phyloP scores from a whole-genome alignment of 2,888 invertebrate species.

The Drosophila fulvimacula region DNA sequence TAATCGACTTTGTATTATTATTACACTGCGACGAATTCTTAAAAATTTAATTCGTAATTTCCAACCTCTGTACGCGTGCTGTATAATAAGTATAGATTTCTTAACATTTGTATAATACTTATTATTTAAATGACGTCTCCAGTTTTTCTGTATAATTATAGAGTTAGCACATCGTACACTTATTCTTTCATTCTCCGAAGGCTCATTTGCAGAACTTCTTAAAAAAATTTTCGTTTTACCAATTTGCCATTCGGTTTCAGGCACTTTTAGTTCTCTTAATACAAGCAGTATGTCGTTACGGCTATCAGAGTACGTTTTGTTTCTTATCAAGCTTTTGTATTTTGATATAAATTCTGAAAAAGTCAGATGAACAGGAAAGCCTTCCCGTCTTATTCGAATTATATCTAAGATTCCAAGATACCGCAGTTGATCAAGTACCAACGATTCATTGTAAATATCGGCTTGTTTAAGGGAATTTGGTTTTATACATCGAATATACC shows the following conservation, averaged over 20 bases:
- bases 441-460: slow-evolving; percentile 91
- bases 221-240: slow-evolving; percentile 95
- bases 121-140: slow-evolving; percentile 88
- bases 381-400: slow-evolving; percentile 94
- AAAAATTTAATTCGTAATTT: slow-evolving; percentile 92
- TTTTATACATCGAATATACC: slow-evolving; percentile 96
- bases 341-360: slow-evolving; percentile 91
- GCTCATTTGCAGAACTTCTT: slow-evolving; percentile 91
- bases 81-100: slow-evolving; percentile 90
- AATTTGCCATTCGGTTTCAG: slow-evolving; percentile 93
- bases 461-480: slow-evolving; percentile 94
- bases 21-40: slow-evolving; percentile 91
- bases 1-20: slow-evolving; percentile 94
- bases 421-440: slow-evolving; percentile 94
- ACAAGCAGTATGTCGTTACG: slow-evolving; percentile 83
- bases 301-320: slow-evolving; percentile 69
- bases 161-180: slow-evolving; percentile 89
- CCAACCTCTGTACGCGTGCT: slow-evolving; percentile 94
- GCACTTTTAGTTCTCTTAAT: slow-evolving; percentile 88
- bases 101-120: slow-evolving; percentile 89
- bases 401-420: slow-evolving; percentile 97
- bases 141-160: slow-evolving; percentile 91
- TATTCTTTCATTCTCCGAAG: slow-evolving; percentile 92
- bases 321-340: slow-evolving; percentile 89
- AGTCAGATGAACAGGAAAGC: slow-evolving; percentile 93